phyloP scores from a whole-genome alignment of 30 jellyfish, hydroid and myxozoan genomes.

The Clytia hemisphaerica region DNA sequence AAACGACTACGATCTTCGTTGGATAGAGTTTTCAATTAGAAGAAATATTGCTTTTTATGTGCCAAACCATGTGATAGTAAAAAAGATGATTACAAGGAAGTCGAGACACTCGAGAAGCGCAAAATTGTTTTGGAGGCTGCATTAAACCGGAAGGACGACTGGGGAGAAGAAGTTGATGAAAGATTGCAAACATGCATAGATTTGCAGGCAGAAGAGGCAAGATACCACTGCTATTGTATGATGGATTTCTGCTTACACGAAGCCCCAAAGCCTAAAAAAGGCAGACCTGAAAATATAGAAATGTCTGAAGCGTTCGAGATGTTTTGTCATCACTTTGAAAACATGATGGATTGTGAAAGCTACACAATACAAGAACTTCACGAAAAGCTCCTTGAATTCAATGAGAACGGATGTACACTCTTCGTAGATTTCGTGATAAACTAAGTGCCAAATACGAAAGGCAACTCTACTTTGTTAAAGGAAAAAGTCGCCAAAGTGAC shows the following conservation, averaged over 20 bases:
- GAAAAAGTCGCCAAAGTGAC: not conserved
- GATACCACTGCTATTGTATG: slow-evolving; percentile 22
- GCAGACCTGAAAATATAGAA: slow-evolving; percentile 27
- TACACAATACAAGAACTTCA: slow-evolving; percentile 11
- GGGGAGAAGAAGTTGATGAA: slow-evolving; percentile 12
- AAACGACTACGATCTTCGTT: too few relatives aligned
- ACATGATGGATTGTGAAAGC: slow-evolving; percentile 5
- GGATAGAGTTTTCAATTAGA: too few relatives aligned
- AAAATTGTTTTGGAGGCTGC: not conserved
- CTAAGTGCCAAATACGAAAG: slow-evolving; percentile 13
- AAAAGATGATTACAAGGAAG: too few relatives aligned
- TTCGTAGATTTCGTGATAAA: not conserved
- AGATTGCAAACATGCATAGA: slow-evolving; percentile 7
- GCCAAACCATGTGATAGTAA: too few relatives aligned
- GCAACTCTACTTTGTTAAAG: slow-evolving; percentile 23
- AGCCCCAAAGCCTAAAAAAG: slow-evolving; percentile 3
- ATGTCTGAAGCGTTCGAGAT: slow-evolving; percentile 7
- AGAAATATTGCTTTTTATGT: too few relatives aligned
- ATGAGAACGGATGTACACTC: not conserved
- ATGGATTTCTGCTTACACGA: not conserved
- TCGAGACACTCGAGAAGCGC: not conserved
- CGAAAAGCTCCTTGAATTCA: not conserved
- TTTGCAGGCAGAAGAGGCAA: slow-evolving; percentile 29
- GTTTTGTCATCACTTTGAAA: slow-evolving; percentile 21
- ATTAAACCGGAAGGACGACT: slow-evolving; percentile 9